Conservation (phyloP, 2,888 invertebrate species). For the Drosophila cognata region DNA sequence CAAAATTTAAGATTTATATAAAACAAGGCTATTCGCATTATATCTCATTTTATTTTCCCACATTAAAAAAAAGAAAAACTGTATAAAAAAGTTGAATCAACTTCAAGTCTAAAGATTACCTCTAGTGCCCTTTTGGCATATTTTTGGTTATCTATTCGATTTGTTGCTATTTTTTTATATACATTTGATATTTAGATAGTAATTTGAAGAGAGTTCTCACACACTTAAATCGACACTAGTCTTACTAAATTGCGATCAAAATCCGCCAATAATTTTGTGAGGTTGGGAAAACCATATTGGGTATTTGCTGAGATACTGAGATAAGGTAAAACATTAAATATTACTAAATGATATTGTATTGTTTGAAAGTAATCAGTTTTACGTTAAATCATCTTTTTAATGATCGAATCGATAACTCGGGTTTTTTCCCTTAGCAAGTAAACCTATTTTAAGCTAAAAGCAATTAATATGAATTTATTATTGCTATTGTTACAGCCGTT, state of each 20-base stretch:
- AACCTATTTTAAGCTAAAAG: not conserved
- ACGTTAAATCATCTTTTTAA: not conserved
- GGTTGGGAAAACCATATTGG: not conserved
- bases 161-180: not conserved
- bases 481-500: no score
- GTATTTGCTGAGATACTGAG: not conserved
- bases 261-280: no score
- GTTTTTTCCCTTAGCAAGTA: not conserved
- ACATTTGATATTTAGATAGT: not conserved
- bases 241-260: conserved; percentile 2
- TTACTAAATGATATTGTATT: not conserved
- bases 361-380: not conserved
- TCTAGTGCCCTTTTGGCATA: not conserved
- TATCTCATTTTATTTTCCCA: not conserved
- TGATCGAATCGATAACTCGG: not conserved
- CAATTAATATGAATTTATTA: not conserved
- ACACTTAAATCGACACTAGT: not conserved
- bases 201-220: not conserved
- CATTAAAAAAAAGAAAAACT: not conserved
- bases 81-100: not conserved
- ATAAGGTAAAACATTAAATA: not conserved
- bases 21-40: not conserved
- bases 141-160: not conserved
- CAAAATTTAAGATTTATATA: not conserved
- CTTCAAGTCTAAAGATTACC: not conserved